Conservation (phyloP, 2,888 invertebrate species). For the Drosophila villosipedis region DNA sequence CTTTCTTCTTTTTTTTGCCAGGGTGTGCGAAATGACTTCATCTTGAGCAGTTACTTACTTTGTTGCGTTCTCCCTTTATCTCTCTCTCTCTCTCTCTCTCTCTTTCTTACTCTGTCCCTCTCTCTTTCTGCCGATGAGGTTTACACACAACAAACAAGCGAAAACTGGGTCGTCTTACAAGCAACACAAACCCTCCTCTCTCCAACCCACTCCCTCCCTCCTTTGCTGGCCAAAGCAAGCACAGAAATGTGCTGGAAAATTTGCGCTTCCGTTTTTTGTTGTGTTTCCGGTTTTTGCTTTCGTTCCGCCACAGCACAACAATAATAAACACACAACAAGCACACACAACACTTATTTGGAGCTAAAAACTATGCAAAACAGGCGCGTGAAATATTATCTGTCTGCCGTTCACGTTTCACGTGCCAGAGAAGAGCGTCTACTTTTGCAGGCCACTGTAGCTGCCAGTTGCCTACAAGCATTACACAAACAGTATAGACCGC, state of each 20-base stretch:
- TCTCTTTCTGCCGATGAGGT: background rate
- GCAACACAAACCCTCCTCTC: background rate
- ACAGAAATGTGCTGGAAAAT: conserved; percentile 82
- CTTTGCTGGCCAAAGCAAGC: conserved; percentile 9
- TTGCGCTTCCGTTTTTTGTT: conserved; percentile 83
- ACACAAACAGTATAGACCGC: conserved; percentile 11
- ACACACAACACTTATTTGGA: conserved; percentile 14
- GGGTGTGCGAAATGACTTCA: conserved; percentile 68
- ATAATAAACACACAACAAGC: conserved; percentile 20
- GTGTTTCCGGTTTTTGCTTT: conserved; percentile 80
- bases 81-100: background rate
- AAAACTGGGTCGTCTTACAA: conserved; percentile 69
- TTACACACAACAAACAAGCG: conserved; percentile 45
- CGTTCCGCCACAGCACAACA: conserved; percentile 38
- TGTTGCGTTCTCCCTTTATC: conserved; percentile 28
- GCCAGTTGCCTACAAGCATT: conserved; percentile 10
- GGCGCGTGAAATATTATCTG: conserved; percentile 81
- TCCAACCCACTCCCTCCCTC: too few relatives aligned
- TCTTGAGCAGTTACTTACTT: conserved; percentile 62
- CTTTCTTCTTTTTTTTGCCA: background rate
- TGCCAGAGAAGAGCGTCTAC: conserved; percentile 38
- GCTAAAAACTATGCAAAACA: conserved; percentile 73
- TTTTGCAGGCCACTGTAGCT: conserved; percentile 45
- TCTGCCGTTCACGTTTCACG: conserved; percentile 53
- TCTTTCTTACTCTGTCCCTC: too few relatives aligned